These are phyloP conservation scores for Lamprotornis superbus DNA, from an alignment of 2,113 vertebrate species.

Conservation along the genomic window DNA sequence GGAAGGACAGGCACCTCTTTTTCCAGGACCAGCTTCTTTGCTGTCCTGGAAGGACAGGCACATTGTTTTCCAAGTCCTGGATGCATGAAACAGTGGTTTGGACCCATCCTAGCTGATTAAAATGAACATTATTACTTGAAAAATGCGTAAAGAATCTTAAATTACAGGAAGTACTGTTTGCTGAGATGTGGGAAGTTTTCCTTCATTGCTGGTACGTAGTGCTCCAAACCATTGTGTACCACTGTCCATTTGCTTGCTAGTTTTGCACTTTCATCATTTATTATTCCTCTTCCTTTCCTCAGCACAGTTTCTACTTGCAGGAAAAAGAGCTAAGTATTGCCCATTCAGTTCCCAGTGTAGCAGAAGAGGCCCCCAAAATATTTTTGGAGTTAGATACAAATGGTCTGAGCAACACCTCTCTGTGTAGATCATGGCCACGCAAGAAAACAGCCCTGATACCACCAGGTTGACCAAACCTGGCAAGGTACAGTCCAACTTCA, in stretches of 20 bases:
- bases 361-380: not conserved
- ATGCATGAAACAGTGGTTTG: not conserved
- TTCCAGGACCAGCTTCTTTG: too few species aligned
- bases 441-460: not conserved
- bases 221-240: not conserved
- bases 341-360: not conserved
- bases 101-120: not conserved
- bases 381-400: not conserved
- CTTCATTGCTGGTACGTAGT: not conserved
- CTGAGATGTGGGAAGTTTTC: not conserved
- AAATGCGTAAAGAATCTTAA: not conserved
- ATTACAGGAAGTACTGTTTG: fast-evolving
- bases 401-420: not conserved
- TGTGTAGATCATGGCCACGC: fast-evolving
- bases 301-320: not conserved
- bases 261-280: not conserved
- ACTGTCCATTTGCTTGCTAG: not conserved
- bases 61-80: not conserved
- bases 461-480: not conserved
- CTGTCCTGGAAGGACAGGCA: not conserved
- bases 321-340: not conserved
- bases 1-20: not conserved
- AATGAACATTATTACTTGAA: not conserved
- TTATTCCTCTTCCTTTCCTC: not conserved
- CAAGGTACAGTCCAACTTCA: fast-evolving